These are phyloP conservation scores for Charina bottae DNA, from an alignment of 2,113 vertebrate species.

Conservation along the genomic window DNA sequence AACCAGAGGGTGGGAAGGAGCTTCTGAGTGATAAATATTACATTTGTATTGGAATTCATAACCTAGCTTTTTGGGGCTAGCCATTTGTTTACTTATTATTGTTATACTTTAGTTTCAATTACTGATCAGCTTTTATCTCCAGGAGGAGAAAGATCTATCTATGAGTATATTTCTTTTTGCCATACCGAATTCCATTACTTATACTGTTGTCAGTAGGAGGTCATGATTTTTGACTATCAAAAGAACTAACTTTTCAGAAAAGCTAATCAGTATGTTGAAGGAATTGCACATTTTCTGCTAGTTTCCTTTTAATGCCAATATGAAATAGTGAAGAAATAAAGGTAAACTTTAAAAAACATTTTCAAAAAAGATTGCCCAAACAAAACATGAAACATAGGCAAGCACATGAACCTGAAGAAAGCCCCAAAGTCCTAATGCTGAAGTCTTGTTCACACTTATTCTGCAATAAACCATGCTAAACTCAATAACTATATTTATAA, in stretches of 20 bases:
- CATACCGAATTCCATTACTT: slow-evolving; percentile 7
- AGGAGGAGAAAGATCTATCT: slow-evolving; percentile 3
- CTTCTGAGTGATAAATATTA: not conserved
- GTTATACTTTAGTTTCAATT: slow-evolving; percentile 14
- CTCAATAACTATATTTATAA: not conserved
- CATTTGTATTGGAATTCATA: not conserved
- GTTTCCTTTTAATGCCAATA: slow-evolving; percentile 39
- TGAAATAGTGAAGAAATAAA: slow-evolving; percentile 39
- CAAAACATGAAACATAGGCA: not conserved
- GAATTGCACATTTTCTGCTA: not conserved
- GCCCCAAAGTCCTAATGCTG: not conserved
- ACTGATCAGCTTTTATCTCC: slow-evolving; percentile 12
- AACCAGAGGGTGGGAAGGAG: not conserved
- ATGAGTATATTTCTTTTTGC: slow-evolving; percentile 12
- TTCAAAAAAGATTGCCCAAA: slow-evolving; percentile 23
- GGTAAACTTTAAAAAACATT: slow-evolving; percentile 21
- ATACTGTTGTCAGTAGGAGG: slow-evolving; percentile 20
- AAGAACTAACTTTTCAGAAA: slow-evolving; percentile 35
- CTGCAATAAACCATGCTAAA: not conserved
- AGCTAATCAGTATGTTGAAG: slow-evolving; percentile 25
- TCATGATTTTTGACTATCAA: slow-evolving; percentile 1
- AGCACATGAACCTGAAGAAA: not conserved
- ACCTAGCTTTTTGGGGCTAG: not conserved
- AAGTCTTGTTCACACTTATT: not conserved
- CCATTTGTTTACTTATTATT: not conserved